Evolutionary conservation across 2,113 vertebrate genomes (phyloP), one percentile per base, ranked within the genome.

Genomic region (Oenanthe melanoleuca): DNA sequence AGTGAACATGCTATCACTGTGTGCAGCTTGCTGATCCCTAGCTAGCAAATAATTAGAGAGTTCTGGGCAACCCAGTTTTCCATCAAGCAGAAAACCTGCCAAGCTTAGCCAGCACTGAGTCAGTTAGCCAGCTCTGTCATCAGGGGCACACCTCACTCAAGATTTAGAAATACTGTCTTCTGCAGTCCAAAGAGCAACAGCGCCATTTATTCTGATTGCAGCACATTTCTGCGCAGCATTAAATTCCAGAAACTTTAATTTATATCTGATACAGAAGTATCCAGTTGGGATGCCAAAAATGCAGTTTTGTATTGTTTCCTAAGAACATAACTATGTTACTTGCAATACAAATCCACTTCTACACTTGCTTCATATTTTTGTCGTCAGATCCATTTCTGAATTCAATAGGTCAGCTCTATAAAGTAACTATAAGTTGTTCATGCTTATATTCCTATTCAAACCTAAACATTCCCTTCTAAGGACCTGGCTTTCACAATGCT

Each of bases 1-100:
- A 53, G 38, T 8, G 55, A 66, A 38, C 5, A 7, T 2, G 14
- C 50, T 38, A 69, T 10, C 57, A 37, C 57, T 0, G 0, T 1
- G 7, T 47, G 38, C 70, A 78, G 44, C 66, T 60, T 0, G 0
- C 53, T 81, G 78, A 89, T 61, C 29, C 49, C 77, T 5, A 63
- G 42, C 42, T 80, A 42, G 65, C 55, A 89, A 83, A 49, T 56
- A 80, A 31, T 73, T 24, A 74, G 56, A 71, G 33, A 67, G 26
- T 38, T 84, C 69, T 53, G 69, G 24, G 37, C 45, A 90, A 59
- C 14, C 9, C 28, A 53, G 12, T n/a, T 72, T 87, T 75, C 49
- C 4, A 1, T 47, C 77, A 81, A 64, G 78, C 28, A 95, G 72
- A 64, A 93, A 89, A 60, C 19, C 53, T 71, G 69, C 24, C 56